Evolutionary conservation across 1,140 invertebrate genomes (phyloP), one percentile per base, ranked within the genome.

Genomic region (Zaprionus tsacasi): DNA sequence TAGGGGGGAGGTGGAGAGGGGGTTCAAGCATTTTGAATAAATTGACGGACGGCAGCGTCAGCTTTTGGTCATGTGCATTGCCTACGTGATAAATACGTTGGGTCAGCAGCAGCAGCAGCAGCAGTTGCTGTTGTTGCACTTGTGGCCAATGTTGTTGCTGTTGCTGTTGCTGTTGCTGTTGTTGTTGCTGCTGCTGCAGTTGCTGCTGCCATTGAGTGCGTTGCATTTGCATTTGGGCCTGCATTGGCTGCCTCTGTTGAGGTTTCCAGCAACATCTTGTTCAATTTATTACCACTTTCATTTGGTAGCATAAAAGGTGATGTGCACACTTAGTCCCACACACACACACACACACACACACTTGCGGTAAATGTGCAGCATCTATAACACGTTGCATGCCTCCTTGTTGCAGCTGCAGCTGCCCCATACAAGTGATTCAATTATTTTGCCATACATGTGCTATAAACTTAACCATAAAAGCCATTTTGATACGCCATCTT

Each of bases 201-300:
- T 48, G 70, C 56, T 40, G 68, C 21, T 65, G 56, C 38, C 43
- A 45, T 36, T 57, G 78, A 69, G 71, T 82, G 82, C 70, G 74
- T 75, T 81, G 78, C 80, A 87, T 88, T 83, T 87, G 83, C 76
- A 88, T 82, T 82, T 77, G 27, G 54, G 68, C 48, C 40, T 56
- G 71, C 71, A 67, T 56, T 70, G 78, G 85, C 21, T 21, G 78
- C 69, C 79, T 75, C 80, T 89, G 75, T 86, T 90, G 81, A 90
- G 90, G 90, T 87, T 91, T 90, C 79, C 81, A 74, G 90, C 79
- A 91, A 87, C 89, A 91, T 91, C 90, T 91, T 91, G 90, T 91
- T 81, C 85, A 91, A 91, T 91, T 91, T 91, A 91, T 91, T 91
- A 91, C 91, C 90, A 91, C 85, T 90, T 91, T 91, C 82, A 89